Conservation (phyloP, 2,113 vertebrate species). For the Ursus arctos region DNA sequence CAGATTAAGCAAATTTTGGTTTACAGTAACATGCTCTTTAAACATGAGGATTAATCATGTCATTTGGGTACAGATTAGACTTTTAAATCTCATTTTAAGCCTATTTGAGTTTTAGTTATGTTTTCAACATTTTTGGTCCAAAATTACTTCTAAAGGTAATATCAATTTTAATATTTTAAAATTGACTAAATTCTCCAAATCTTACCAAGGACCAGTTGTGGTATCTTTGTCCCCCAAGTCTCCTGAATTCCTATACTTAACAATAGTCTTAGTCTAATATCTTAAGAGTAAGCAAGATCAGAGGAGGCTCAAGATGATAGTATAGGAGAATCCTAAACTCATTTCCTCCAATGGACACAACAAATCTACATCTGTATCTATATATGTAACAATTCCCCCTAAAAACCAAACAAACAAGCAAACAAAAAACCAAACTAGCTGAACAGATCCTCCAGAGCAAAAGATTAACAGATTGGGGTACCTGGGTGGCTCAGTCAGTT, state of each 20-base stretch:
- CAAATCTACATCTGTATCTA: background rate
- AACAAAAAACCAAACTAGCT: background rate
- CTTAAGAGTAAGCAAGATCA: background rate
- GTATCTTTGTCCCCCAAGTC: background rate
- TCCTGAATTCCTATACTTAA: background rate
- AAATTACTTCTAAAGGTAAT: conserved; percentile 48
- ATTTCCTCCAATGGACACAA: background rate
- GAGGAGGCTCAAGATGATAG: background rate
- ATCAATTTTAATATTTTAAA: conserved; percentile 34
- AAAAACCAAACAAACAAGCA: background rate
- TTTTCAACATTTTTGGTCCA: conserved; percentile 56
- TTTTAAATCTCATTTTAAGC: conserved; percentile 75
- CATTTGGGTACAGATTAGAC: conserved; percentile 68
- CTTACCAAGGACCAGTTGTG: conserved; percentile 12
- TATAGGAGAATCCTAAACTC: background rate
- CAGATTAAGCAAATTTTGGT: conserved; percentile 71
- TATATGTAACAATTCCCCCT: background rate
- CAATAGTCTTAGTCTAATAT: conserved; percentile 13
- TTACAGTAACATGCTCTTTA: conserved; percentile 73
- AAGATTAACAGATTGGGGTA: background rate
- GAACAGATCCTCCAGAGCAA: background rate
- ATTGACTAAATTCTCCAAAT: conserved; percentile 48
- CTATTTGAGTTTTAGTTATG: conserved; percentile 61
- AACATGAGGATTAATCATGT: conserved; percentile 65
- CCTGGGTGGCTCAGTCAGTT: background rate